phyloP scores from a whole-genome alignment of 2,888 invertebrate genomes.

The Punctoribates punctum region DNA sequence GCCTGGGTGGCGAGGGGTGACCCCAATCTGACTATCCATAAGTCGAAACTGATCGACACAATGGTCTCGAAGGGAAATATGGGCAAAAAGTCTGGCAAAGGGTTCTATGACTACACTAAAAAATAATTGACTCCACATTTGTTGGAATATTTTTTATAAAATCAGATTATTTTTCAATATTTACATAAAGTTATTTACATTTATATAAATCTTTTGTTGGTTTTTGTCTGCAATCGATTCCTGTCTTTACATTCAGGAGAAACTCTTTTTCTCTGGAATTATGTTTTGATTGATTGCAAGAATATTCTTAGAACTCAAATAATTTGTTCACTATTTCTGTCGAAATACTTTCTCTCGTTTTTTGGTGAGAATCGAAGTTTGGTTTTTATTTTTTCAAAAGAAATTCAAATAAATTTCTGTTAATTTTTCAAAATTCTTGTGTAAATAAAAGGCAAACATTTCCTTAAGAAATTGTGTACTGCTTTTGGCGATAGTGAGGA shows the following conservation, averaged over 20 bases:
- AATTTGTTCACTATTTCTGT: not conserved
- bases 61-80: constrained; percentile 71
- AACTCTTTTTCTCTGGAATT: not conserved
- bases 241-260: not conserved
- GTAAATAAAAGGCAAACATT: not conserved
- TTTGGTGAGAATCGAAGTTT: not conserved
- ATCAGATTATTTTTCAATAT: constrained; percentile 3
- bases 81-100: constrained; percentile 74
- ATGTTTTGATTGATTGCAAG: not conserved
- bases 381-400: not conserved
- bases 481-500: not conserved
- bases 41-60: constrained; percentile 58
- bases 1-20: constrained; percentile 52
- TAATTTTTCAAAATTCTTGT: not conserved
- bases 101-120: constrained; percentile 67
- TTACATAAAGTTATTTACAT: not conserved
- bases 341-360: not conserved
- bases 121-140: not conserved
- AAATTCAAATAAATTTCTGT: not conserved
- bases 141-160: not conserved
- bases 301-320: not conserved
- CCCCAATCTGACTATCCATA: constrained; percentile 36
- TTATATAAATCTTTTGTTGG: not conserved
- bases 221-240: constrained; percentile 1
- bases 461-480: not conserved